phyloP scores from a whole-genome alignment of 53 echinoderm and acorn worm species.

The Zoroaster sp. region DNA sequence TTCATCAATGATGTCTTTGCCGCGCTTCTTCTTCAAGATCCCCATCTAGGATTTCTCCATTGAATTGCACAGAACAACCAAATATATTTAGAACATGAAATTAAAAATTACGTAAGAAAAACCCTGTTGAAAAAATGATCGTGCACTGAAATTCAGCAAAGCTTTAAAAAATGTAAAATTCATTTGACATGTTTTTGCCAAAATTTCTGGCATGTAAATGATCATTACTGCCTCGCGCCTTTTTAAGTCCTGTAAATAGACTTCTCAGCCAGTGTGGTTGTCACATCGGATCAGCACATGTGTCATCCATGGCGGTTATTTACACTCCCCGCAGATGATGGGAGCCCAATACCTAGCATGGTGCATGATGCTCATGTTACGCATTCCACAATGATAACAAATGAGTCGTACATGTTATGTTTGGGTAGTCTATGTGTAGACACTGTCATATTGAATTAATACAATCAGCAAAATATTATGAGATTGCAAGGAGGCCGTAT shows the following conservation, averaged over 20 bases:
- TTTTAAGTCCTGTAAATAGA: conserved; percentile 34
- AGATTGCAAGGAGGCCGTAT: conserved; percentile 21
- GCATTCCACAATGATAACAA: conserved; percentile 45
- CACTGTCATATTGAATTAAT: conserved; percentile 49
- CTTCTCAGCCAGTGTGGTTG: not conserved
- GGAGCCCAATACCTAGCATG: conserved; percentile 23
- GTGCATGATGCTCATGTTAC: conserved; percentile 26
- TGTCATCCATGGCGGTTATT: conserved; percentile 26
- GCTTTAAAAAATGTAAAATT: too few species aligned
- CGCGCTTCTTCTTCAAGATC: not conserved
- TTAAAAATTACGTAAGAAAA: too few species aligned
- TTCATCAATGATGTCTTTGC: not conserved
- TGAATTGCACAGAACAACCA: too few species aligned
- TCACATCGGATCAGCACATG: conserved; percentile 31
- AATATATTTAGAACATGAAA: too few species aligned
- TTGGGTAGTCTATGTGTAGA: conserved; percentile 29
- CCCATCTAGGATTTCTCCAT: too few species aligned
- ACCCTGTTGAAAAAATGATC: too few species aligned
- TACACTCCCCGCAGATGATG: conserved; percentile 27
- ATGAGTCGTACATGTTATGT: conserved; percentile 27
- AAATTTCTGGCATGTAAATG: conserved; percentile 3
- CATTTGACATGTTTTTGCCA: not conserved
- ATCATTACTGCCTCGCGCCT: not conserved
- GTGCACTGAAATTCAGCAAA: too few species aligned
- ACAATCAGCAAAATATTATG: conserved; percentile 46